Evolutionary conservation across 1,140 invertebrate species (phyloP), one percentile per base, ranked within the genome.

Genomic region (Planococcus citri): DNA sequence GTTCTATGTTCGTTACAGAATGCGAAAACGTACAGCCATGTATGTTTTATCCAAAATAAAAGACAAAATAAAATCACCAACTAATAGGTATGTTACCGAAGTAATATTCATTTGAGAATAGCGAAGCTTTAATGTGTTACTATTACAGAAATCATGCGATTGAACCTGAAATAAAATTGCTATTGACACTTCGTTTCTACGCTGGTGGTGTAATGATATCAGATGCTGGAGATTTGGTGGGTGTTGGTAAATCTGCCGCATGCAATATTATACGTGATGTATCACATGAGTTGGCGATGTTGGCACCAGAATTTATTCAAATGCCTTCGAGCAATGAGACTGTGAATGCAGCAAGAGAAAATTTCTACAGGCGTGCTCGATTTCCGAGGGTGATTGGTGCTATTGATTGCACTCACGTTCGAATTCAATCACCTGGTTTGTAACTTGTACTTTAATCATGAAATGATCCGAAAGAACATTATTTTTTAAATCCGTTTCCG

Each of bases 341-440:
- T n/a, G 69, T 70, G 1, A n/a, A 25, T 9, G 17, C 27, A 38
- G 51, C 27, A 14, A 24, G 69, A 6, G 4, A 22, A 17, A 12
- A 41, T n/a, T 73, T 73, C 37, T 68, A 33, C 57, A 24, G 33
- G 0, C 61, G 70, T 27, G 33, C 68, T 8, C 27, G 71, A 6
- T 71, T 73, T 27, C 68, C 70, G 57, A 67, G 27, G 74, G 72
- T 80, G 75, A 71, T 77, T 76, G 75, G 80, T 75, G 73, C 77
- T 74, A 78, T 76, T 75, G 80, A 77, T 76, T 79, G 73, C 75
- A 79, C 73, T 76, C 73, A 81, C 72, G 74, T 81, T 27, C 79
- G 78, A 69, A 75, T 76, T 61, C 72, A n/a, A n/a, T n/a, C n/a
- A n/a, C n/a, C n/a, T n/a, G n/a, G n/a, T n/a, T n/a, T n/a, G n/a